Evolutionary conservation across 1,140 invertebrate genomes (phyloP), one percentile per base, ranked within the genome.

Genomic region (Tribolium madens): DNA sequence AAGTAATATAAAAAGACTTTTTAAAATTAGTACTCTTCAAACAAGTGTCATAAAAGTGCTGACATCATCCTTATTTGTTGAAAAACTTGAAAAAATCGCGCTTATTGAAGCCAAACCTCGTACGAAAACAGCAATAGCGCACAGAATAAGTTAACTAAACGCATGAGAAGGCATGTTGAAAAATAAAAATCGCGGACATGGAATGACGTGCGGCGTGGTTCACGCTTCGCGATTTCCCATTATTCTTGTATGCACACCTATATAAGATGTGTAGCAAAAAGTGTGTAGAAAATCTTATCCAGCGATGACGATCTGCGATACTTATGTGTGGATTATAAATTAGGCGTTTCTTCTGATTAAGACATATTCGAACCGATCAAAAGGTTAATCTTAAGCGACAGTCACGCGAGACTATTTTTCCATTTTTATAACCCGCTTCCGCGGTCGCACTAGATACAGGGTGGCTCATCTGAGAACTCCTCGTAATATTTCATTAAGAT

Each of bases 121-220:
- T 42, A 42, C 36, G 36, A 42, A 42, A 21, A 6, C 18, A 57
- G 15, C 15, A 57, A 57, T 57, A 57, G 15, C 10, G 15, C 52
- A 57, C 15, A 57, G 13, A 53, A 53, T 53, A 76, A 82, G 78
- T 71, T 77, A 82, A 82, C 81, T 82, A 82, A 82, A 83, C 82
- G 82, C 82, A 83, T 83, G 82, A 82, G 81, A 82, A 80, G 79
- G 81, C 82, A 83, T 71, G 81, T 82, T 80, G 79, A 60, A 64
- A 77, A 82, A 80, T 79, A 81, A 83, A 81, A 83, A 83, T 76
- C 77, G 76, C 47, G 79, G 80, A 82, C 78, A 75, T 74, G 76
- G 80, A 83, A 80, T 83, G 82, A 81, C 82, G 81, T 79, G 82
- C 82, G 68, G 78, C 77, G 76, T 79, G 80, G 72, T 82, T 81